Evolutionary conservation across 2,113 vertebrate genomes (phyloP).

Genomic region (Syrmaticus mikado): DNA sequence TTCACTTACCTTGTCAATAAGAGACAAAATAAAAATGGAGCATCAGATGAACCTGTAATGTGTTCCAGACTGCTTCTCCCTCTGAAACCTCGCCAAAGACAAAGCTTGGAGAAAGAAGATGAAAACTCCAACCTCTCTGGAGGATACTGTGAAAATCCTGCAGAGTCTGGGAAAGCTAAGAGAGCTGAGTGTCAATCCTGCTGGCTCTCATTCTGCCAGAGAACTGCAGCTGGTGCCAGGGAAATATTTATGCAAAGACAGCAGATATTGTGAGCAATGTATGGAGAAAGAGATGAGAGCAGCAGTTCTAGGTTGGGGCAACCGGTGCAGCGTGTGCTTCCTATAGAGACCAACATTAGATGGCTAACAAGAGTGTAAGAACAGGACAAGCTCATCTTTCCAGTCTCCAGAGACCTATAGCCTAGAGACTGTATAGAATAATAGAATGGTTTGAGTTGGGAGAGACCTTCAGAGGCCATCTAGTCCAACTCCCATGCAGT

Average conservation of each 20-base stretch:
- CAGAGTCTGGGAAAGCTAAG: neutral
- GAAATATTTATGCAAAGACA: conserved; percentile 30
- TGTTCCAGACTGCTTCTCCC: neutral
- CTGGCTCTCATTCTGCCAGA: conserved; percentile 33
- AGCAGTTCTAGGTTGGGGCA: neutral
- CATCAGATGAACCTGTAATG: neutral
- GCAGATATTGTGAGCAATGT: neutral
- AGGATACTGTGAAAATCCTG: conserved; percentile 24
- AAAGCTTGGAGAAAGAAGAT: neutral
- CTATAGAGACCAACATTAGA: neutral
- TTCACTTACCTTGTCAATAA: neutral
- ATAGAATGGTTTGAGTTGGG: too few relatives aligned
- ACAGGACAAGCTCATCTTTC: neutral
- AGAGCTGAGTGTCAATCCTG: conserved; percentile 14
- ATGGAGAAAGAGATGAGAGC: neutral
- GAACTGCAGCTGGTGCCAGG: conserved; percentile 51
- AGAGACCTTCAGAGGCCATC: too few relatives aligned
- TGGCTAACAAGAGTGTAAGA: neutral
- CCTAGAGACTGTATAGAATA: neutral
- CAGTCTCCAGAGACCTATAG: neutral
- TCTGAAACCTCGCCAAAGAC: neutral
- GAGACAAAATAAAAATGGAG: neutral
- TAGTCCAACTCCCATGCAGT: too few relatives aligned
- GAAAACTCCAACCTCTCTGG: conserved; percentile 2
- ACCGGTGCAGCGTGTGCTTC: neutral